These are phyloP conservation scores for Tetanocera ferruginea DNA, from an alignment of 2,888 invertebrate species.

Conservation along the genomic window DNA sequence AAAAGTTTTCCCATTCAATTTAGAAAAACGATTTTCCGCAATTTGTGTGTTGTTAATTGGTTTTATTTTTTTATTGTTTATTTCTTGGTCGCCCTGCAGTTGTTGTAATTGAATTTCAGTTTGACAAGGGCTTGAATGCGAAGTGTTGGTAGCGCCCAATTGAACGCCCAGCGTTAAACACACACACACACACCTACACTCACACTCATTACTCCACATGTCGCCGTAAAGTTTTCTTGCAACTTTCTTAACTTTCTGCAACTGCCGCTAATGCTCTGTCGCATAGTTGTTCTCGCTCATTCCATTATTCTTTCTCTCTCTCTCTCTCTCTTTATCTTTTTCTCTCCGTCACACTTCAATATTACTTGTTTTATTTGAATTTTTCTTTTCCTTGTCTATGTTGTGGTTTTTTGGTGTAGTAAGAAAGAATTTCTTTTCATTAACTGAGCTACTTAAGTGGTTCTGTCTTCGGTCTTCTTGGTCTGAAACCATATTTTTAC, in stretches of 20 bases:
- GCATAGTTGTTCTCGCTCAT: neutral
- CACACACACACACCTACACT: neutral
- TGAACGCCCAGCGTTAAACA: neutral
- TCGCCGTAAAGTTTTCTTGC: neutral
- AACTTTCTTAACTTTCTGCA: neutral
- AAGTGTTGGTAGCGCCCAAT: neutral
- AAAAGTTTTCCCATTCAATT: constrained; percentile 31
- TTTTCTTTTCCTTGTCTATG: neutral
- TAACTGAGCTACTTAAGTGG: constrained; percentile 9
- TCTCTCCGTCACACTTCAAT: no score
- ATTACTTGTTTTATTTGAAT: neutral
- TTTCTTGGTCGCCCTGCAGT: constrained; percentile 11
- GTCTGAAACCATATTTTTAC: no score
- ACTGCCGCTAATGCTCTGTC: neutral
- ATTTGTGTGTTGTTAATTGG: neutral
- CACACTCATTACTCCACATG: neutral
- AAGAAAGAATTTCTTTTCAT: neutral
- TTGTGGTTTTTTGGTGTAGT: no score
- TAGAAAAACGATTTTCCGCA: constrained; percentile 30
- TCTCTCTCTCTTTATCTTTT: neutral
- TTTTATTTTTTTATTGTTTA: neutral
- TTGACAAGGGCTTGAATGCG: no score
- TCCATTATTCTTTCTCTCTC: neutral
- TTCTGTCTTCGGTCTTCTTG: no score
- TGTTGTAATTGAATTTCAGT: constrained; percentile 16